These are phyloP conservation scores for Orientallactaga sibirica DNA, from an alignment of 2,797 vertebrate genomes.

Conservation along the genomic window DNA sequence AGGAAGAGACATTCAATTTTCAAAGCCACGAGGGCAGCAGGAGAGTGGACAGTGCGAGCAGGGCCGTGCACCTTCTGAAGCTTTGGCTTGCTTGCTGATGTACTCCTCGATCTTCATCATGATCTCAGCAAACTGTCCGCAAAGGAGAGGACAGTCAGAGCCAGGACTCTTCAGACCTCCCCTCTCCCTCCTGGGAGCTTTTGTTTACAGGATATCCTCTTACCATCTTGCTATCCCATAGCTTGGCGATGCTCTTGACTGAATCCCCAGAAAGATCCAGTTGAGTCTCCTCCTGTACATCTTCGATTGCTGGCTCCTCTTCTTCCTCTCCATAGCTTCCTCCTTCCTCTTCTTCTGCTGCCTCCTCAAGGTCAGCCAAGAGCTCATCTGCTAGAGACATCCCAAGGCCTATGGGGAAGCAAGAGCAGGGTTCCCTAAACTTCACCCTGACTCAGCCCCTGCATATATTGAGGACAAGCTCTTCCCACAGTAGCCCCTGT, in stretches of 20 bases:
- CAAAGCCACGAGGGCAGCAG: neutral
- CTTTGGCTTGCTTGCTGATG: constrained; percentile 93
- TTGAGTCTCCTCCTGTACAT: constrained; percentile 95
- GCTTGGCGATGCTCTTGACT: constrained; percentile 94
- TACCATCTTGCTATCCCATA: constrained; percentile 95
- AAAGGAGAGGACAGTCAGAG: neutral
- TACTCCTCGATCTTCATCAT: constrained; percentile 93
- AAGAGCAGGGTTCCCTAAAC: neutral
- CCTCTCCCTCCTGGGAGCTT: fast-evolving
- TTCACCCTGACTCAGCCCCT: neutral
- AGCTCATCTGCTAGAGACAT: constrained; percentile 97
- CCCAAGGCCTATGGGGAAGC: constrained; percentile 62
- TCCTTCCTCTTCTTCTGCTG: constrained; percentile 88
- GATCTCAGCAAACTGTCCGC: constrained; percentile 94
- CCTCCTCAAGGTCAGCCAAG: constrained; percentile 95
- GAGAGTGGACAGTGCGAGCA: fast-evolving
- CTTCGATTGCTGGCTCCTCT: constrained; percentile 90
- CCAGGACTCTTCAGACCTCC: fast-evolving
- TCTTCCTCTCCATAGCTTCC: constrained; percentile 87
- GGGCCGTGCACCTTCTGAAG: constrained; percentile 90
- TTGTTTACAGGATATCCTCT: neutral
- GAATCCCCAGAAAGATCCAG: constrained; percentile 94
- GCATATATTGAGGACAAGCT: neutral
- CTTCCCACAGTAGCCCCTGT: neutral
- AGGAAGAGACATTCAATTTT: neutral